Evolutionary conservation across 2,113 vertebrate species (phyloP).

Genomic region (Ceyx melanurus): DNA sequence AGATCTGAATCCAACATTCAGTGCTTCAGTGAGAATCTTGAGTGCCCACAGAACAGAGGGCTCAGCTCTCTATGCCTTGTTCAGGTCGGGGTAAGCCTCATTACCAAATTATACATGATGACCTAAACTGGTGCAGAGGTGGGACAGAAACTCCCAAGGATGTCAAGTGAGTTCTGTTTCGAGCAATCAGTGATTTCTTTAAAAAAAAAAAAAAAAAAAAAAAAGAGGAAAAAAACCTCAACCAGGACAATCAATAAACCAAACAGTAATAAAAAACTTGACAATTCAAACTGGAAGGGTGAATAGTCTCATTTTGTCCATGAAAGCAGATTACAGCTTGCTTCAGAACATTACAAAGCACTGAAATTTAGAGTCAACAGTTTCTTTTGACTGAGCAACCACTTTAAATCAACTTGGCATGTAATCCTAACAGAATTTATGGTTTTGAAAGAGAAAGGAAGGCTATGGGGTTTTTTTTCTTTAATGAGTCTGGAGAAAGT

Average conservation of each 20-base stretch:
- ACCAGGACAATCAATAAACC: background rate
- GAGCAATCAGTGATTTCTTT: background rate
- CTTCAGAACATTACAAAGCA: constrained; percentile 39
- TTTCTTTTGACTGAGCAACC: constrained; percentile 39
- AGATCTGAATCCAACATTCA: background rate
- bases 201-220: background rate
- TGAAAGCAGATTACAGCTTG: constrained; percentile 5
- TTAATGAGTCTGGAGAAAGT: constrained; percentile 36
- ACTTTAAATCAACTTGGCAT: constrained; percentile 39
- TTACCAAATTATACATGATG: background rate
- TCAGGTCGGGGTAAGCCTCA: background rate
- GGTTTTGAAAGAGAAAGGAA: constrained; percentile 32
- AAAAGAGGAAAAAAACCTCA: background rate
- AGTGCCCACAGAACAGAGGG: background rate
- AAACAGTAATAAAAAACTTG: background rate
- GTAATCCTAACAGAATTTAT: constrained; percentile 51
- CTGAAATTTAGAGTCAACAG: constrained; percentile 38
- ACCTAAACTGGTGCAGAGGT: background rate
- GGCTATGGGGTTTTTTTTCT: background rate
- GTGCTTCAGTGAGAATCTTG: background rate
- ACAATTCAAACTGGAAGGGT: background rate
- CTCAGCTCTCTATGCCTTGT: background rate
- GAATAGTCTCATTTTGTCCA: constrained; percentile 30
- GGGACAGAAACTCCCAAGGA: background rate
- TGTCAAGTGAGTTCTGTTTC: background rate